Evolutionary conservation across 2,113 vertebrate species (phyloP).

Genomic region (Pelmatolapia mariae): DNA sequence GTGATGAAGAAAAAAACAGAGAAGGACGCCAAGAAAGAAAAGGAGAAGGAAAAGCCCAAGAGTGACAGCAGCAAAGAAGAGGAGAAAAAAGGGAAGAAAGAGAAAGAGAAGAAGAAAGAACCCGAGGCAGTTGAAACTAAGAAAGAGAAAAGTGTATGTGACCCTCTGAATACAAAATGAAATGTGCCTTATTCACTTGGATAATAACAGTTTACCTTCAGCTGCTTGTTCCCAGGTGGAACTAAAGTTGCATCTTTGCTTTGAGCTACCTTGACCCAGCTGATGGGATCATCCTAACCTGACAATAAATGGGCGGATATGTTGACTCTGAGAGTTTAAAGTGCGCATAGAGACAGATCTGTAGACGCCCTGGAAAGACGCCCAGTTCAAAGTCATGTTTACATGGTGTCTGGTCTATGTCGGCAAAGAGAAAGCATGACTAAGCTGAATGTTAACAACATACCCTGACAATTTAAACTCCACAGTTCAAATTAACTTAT

Average conservation of each 20-base stretch:
- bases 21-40: conserved; percentile 88
- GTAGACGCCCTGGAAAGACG: not conserved
- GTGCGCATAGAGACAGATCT: not conserved
- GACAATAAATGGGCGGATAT: not conserved
- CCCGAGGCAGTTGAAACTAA: conserved; percentile 67
- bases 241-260: not conserved
- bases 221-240: not conserved
- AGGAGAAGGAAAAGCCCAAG: conserved; percentile 84
- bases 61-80: conserved; percentile 66
- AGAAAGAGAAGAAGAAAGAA: conserved; percentile 75
- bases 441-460: not conserved
- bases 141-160: conserved; percentile 76
- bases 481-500: not conserved
- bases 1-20: conserved; percentile 98
- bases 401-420: not conserved
- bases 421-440: not conserved
- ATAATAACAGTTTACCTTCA: not conserved
- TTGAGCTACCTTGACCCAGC: not conserved
- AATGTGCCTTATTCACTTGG: not conserved
- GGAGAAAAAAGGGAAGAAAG: conserved; percentile 86
- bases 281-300: not conserved
- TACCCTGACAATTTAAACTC: not conserved
- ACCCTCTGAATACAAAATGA: not conserved
- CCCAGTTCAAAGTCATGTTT: not conserved
- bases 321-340: not conserved